Conservation (phyloP, 2,113 vertebrate species). For the Chascanopsetta lugubris region DNA sequence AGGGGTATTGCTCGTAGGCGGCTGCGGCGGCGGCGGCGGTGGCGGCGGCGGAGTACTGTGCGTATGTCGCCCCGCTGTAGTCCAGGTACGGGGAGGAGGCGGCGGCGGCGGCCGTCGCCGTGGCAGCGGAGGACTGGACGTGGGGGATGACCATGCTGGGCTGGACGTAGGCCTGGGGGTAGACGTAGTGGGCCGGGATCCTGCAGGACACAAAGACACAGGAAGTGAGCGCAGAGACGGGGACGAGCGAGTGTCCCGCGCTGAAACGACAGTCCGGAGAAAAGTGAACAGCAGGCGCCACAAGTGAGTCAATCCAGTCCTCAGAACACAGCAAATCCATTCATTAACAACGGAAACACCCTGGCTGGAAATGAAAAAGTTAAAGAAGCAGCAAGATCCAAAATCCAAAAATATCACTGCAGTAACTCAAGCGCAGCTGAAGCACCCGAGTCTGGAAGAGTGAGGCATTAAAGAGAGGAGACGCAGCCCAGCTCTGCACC, state of each 20-base stretch:
- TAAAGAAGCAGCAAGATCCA: constrained; percentile 73
- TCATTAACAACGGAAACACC: constrained; percentile 72
- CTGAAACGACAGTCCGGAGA: constrained; percentile 52
- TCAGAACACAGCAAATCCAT: constrained; percentile 81
- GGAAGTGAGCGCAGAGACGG: constrained; percentile 44
- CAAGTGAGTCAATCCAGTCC: constrained; percentile 76
- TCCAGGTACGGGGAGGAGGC: constrained; percentile 93
- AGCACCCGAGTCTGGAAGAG: constrained; percentile 64
- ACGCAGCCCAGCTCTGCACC: constrained; percentile 68
- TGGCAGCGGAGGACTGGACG: constrained; percentile 86
- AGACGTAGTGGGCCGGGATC: constrained; percentile 96
- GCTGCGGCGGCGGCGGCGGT: constrained; percentile 82
- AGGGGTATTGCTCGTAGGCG: constrained; percentile 94
- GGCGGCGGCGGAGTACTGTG: constrained; percentile 89
- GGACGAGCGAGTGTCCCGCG: constrained; percentile 14
- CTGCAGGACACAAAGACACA: constrained; percentile 80
- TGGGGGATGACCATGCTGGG: constrained; percentile 94
- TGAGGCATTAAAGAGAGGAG: constrained; percentile 65
- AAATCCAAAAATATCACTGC: too few species aligned
- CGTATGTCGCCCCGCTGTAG: constrained; percentile 93
- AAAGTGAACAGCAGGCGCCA: constrained; percentile 70
- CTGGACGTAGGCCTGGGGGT: constrained; percentile 95
- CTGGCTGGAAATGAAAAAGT: constrained; percentile 66
- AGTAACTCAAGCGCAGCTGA: constrained; percentile 71
- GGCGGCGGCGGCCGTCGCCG: constrained; percentile 74